These are phyloP conservation scores for Allobates femoralis DNA, from an alignment of 2,797 vertebrate genomes.

Conservation along the genomic window DNA sequence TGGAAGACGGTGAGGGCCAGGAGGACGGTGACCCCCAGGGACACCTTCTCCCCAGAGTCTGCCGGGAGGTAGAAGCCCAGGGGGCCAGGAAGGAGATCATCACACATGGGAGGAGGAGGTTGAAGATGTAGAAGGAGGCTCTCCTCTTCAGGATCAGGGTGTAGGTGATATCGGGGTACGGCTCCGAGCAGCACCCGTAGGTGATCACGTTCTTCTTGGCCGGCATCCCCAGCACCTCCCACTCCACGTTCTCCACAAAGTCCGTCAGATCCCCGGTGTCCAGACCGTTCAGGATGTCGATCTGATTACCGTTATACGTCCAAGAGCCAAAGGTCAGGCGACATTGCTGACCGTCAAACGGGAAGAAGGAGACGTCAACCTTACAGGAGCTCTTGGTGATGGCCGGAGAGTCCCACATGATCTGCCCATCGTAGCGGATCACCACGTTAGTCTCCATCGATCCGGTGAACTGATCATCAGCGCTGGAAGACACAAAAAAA, in stretches of 20 bases:
- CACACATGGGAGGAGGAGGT: conserved; percentile 89
- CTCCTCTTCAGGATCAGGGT: conserved; percentile 85
- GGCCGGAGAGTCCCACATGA: conserved; percentile 89
- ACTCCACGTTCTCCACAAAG: conserved; percentile 91
- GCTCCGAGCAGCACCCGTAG: conserved; percentile 91
- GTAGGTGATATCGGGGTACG: conserved; percentile 91
- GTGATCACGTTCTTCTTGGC: conserved; percentile 84
- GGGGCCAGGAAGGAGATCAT: conserved; percentile 91
- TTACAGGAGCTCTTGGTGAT: conserved; percentile 93
- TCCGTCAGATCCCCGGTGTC: conserved; percentile 82
- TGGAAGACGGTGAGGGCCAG: conserved; percentile 92
- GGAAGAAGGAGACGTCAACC: conserved; percentile 90
- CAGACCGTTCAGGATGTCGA: conserved; percentile 81
- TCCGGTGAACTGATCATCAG: conserved; percentile 81
- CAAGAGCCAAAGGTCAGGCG: conserved; percentile 90
- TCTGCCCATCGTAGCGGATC: conserved; percentile 80
- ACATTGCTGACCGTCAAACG: conserved; percentile 87
- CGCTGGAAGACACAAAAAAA: conserved; percentile 70
- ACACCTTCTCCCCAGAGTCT: conserved; percentile 90
- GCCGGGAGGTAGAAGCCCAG: conserved; percentile 91
- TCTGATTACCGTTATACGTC: conserved; percentile 90
- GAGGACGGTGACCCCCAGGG: conserved; percentile 88
- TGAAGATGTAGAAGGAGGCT: conserved; percentile 91
- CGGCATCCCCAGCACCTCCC: conserved; percentile 90
- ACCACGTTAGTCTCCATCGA: conserved; percentile 91